Conservation (phyloP, 2,113 vertebrate genomes). For the Crotalus helleri region DNA sequence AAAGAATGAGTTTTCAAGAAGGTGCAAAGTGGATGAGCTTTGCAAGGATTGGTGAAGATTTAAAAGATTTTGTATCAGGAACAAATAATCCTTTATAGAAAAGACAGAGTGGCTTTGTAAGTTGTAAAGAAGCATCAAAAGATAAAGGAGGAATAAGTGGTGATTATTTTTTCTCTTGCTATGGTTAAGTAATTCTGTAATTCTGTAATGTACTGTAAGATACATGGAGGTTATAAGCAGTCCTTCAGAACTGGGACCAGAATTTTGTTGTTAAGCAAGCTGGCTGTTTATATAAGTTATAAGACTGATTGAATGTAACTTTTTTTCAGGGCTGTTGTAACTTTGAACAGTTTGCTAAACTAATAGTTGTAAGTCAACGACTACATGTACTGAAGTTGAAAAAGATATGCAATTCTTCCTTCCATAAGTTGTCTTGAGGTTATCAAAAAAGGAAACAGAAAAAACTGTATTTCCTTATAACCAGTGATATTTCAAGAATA, state of each 20-base stretch:
- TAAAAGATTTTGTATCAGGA: conserved; percentile 8
- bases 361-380: too few species aligned
- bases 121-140: not conserved
- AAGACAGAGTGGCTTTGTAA: conserved; percentile 22
- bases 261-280: too few species aligned
- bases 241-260: not conserved
- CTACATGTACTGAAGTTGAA: not conserved
- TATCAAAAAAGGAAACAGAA: not conserved
- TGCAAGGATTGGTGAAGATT: not conserved
- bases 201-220: not conserved
- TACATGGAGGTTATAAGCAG: not conserved
- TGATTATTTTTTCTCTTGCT: not conserved
- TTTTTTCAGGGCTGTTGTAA: not conserved
- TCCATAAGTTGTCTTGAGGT: not conserved
- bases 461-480: not conserved
- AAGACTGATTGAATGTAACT: not conserved
- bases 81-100: conserved; percentile 17
- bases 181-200: not conserved
- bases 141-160: not conserved
- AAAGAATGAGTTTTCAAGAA: not conserved
- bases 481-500: too few species aligned
- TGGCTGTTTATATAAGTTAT: not conserved
- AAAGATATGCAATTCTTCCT: not conserved
- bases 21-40: not conserved
- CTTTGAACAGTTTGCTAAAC: too few species aligned